phyloP scores from a whole-genome alignment of 2,888 invertebrate species.

The Rhaphigaster nebulosa region DNA sequence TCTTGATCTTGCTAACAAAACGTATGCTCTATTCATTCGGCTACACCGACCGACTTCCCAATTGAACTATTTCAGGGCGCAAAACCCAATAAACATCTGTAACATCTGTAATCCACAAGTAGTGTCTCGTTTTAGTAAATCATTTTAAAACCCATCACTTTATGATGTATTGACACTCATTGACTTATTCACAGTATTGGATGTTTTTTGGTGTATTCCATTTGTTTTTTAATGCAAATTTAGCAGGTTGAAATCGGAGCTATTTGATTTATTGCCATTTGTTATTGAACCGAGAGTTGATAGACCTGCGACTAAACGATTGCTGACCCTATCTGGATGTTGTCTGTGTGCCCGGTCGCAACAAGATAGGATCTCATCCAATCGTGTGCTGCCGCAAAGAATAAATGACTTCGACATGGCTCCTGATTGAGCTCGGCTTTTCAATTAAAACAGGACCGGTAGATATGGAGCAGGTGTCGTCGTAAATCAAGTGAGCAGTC shows the following conservation, averaged over 20 bases:
- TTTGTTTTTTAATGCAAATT: neutral
- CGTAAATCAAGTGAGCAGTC: neutral
- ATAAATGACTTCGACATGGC: conserved; percentile 27
- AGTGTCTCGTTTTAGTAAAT: no score
- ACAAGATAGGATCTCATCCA: conserved; percentile 17
- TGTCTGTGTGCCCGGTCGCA: neutral
- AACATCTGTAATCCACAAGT: no score
- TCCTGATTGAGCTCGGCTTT: conserved; percentile 32
- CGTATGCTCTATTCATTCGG: no score
- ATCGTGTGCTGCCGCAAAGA: neutral
- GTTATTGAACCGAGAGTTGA: neutral
- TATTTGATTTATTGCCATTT: neutral
- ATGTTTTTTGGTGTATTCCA: no score
- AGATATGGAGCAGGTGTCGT: conserved; percentile 29
- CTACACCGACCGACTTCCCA: no score
- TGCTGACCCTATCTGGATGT: conserved; percentile 1
- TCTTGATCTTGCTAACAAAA: no score
- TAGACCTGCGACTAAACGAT: neutral
- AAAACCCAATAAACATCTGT: no score
- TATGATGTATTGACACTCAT: no score
- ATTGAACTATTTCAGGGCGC: no score
- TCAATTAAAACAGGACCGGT: conserved; percentile 8
- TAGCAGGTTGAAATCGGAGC: neutral
- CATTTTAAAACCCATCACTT: no score
- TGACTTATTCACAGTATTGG: no score